phyloP scores from a whole-genome alignment of 2,113 vertebrate genomes.

The Daphoenositta chrysoptera region DNA sequence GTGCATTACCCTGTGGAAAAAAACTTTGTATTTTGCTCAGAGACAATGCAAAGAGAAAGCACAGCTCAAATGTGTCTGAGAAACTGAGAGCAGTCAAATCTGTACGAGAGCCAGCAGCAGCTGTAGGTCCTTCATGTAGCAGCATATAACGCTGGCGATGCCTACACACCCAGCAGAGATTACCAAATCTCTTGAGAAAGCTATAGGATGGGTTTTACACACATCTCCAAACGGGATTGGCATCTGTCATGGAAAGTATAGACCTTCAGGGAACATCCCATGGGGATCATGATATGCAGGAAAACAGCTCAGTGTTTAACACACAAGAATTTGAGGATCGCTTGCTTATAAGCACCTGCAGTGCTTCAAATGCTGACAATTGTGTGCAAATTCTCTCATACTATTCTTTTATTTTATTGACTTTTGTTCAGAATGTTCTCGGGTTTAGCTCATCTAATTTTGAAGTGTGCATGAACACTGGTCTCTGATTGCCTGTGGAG shows the following conservation, averaged over 20 bases:
- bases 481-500: background rate
- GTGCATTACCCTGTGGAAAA: background rate
- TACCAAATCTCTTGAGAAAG: background rate
- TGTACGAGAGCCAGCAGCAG: background rate
- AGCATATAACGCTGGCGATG: rapidly evolving
- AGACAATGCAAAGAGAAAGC: background rate
- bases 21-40: background rate
- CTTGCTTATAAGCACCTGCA: background rate
- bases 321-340: background rate
- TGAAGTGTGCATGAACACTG: background rate
- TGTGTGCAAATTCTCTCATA: background rate
- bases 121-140: background rate
- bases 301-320: background rate
- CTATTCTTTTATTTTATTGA: background rate
- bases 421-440: background rate
- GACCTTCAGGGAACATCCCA: background rate
- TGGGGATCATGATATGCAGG: background rate
- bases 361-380: background rate
- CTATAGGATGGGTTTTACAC: background rate
- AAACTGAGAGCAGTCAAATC: background rate
- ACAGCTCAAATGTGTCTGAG: background rate
- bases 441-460: background rate
- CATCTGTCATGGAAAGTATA: background rate
- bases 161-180: background rate
- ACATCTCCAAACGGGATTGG: background rate